Percentiles rank a stretch among this genome's conserved stretches.
Conservation (phyloP, 2,113 vertebrate genomes). For the Nasalis larvatus region DNA sequence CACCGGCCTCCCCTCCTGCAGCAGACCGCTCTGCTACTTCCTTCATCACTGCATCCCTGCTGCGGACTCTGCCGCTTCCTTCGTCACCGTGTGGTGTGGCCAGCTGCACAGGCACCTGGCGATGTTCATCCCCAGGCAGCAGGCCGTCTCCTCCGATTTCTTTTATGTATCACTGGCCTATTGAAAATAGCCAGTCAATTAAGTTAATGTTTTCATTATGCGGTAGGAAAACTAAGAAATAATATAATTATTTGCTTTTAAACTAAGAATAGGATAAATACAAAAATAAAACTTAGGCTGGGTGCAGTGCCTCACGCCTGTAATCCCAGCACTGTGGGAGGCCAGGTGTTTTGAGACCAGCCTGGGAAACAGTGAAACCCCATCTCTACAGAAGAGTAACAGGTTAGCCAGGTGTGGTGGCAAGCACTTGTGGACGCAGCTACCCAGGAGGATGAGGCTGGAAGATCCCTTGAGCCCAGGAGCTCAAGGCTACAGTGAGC, state of each 20-base stretch:
- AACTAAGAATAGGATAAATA: neutral
- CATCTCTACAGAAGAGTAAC: too few relatives aligned
- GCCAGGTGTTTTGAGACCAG: too few relatives aligned
- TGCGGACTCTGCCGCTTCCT: neutral
- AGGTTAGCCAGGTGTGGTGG: too few relatives aligned
- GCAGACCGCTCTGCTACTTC: neutral
- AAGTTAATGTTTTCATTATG: neutral
- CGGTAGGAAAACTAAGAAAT: neutral
- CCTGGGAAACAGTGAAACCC: too few relatives aligned
- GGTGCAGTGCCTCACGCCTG: too few relatives aligned
- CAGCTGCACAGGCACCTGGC: neutral
- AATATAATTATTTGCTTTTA: neutral
- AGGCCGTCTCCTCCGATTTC: neutral
- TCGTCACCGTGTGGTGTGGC: neutral
- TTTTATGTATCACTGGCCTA: neutral
- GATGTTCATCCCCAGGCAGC: fast-evolving
- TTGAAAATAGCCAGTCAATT: neutral
- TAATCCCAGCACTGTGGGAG: too few relatives aligned
- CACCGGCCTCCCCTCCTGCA: too few relatives aligned
- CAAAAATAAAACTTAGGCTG: neutral
- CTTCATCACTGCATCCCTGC: neutral
- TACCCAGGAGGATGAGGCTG: too few relatives aligned
- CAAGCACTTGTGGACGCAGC: too few relatives aligned
- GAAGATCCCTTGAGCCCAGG: too few relatives aligned
- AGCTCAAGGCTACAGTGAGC: too few relatives aligned